These are phyloP conservation scores for Anolis apletophallus DNA, from an alignment of 2,797 vertebrate species.

Conservation along the genomic window DNA sequence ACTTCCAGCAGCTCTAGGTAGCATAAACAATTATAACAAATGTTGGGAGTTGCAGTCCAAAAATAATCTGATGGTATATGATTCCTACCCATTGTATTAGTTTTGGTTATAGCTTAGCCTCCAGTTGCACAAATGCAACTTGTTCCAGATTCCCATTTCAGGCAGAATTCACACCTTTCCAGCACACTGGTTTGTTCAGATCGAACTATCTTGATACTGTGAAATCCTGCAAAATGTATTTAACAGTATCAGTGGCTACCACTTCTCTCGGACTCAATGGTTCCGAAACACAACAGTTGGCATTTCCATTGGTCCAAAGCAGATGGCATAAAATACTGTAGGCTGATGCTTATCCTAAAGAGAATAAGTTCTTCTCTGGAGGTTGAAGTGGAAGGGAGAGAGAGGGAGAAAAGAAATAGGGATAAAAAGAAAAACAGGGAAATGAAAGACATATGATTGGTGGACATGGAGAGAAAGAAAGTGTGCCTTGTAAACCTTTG, in stretches of 20 bases:
- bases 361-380: neutral
- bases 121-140: neutral
- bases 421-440: too few species aligned
- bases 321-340: neutral
- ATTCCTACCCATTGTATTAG: too few species aligned
- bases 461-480: too few species aligned
- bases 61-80: too few species aligned
- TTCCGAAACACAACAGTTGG: neutral
- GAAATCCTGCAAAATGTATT: neutral
- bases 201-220: neutral
- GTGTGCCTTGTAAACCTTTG: too few species aligned
- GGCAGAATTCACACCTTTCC: neutral
- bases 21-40: too few species aligned
- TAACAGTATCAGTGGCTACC: neutral
- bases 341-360: neutral
- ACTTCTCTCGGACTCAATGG: neutral
- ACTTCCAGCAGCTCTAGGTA: too few species aligned
- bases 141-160: neutral
- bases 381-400: neutral
- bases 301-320: neutral
- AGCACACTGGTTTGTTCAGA: neutral
- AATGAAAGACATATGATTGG: too few species aligned
- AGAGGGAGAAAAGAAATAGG: neutral
- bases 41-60: too few species aligned
- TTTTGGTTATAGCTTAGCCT: neutral